A percentile compares a stretch with the other conserved stretches of the same genome.
phyloP scores from a whole-genome alignment of 2,113 vertebrate genomes.

The Leptobrachium ailaonicum region DNA sequence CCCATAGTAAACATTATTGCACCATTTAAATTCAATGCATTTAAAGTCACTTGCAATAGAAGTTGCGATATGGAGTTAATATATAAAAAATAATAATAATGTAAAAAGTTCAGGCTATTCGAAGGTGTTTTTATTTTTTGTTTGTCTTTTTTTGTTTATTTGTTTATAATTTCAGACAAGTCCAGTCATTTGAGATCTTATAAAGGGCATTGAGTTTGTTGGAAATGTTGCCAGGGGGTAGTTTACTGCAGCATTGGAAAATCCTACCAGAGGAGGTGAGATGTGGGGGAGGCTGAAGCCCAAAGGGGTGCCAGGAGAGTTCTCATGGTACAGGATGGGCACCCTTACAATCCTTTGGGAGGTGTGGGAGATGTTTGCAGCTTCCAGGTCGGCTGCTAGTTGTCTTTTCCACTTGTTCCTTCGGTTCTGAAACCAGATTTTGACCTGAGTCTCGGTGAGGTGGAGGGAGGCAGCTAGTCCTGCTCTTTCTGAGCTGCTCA shows the following conservation, averaged over 20 bases:
- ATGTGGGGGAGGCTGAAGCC: conserved; percentile 74
- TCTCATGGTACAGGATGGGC: conserved; percentile 89
- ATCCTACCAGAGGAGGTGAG: conserved; percentile 72
- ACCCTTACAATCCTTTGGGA: conserved; percentile 86
- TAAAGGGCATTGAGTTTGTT: conserved; percentile 72
- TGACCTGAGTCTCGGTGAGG: conserved; percentile 88
- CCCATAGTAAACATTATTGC: conserved; percentile 59
- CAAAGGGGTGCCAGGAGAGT: conserved; percentile 63
- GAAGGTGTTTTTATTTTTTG: background rate
- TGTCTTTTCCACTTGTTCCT: conserved; percentile 92
- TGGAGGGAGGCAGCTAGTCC: conserved; percentile 80
- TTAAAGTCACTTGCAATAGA: conserved; percentile 48
- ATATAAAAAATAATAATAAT: conserved; percentile 26
- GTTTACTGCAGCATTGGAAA: conserved; percentile 72
- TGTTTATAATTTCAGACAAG: conserved; percentile 71
- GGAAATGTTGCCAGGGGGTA: conserved; percentile 84
- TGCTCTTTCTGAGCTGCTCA: conserved; percentile 84
- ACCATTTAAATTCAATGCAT: conserved; percentile 48
- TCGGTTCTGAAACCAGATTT: conserved; percentile 91
- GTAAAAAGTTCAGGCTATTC: conserved; percentile 31
- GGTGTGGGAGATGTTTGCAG: conserved; percentile 74
- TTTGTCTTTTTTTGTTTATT: no score
- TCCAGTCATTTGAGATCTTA: conserved; percentile 87
- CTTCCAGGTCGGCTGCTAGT: conserved; percentile 84
- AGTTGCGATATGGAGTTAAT: conserved; percentile 52